These are phyloP conservation scores for Diogma glabrata DNA, from an alignment of 2,888 invertebrate genomes.

Conservation along the genomic window DNA sequence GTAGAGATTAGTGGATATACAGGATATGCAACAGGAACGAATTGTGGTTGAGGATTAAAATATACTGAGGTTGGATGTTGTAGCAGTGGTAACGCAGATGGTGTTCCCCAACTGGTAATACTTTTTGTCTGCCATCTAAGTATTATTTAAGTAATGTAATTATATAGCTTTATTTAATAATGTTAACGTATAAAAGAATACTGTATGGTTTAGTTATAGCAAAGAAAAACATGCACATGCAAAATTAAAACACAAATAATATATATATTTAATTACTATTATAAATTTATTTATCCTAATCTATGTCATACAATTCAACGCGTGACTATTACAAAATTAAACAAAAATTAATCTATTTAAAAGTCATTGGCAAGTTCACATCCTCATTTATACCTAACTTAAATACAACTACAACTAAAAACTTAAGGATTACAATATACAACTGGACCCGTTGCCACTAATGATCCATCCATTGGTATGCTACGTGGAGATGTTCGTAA, in stretches of 20 bases:
- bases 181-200: too few relatives aligned
- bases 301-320: too few relatives aligned
- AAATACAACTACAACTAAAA: too few relatives aligned
- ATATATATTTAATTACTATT: neutral
- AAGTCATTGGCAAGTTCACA: too few relatives aligned
- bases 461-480: slow-evolving; percentile 50
- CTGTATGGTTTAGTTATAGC: too few relatives aligned
- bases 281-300: neutral
- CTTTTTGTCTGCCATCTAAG: slow-evolving; percentile 28
- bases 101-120: slow-evolving; percentile 28
- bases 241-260: slow-evolving; percentile 4
- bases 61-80: neutral
- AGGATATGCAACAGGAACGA: neutral
- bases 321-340: too few relatives aligned
- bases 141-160: neutral
- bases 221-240: slow-evolving; percentile 7
- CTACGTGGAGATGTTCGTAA: slow-evolving; percentile 26
- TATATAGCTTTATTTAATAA: too few relatives aligned
- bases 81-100: slow-evolving; percentile 4
- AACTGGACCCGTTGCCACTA: slow-evolving; percentile 63
- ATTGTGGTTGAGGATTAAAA: neutral
- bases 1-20: neutral
- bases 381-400: neutral
- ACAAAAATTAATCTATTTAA: too few relatives aligned
- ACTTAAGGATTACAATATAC: slow-evolving; percentile 47